phyloP scores from a whole-genome alignment of 2,113 vertebrate species.

The Poeciliopsis retropinna region DNA sequence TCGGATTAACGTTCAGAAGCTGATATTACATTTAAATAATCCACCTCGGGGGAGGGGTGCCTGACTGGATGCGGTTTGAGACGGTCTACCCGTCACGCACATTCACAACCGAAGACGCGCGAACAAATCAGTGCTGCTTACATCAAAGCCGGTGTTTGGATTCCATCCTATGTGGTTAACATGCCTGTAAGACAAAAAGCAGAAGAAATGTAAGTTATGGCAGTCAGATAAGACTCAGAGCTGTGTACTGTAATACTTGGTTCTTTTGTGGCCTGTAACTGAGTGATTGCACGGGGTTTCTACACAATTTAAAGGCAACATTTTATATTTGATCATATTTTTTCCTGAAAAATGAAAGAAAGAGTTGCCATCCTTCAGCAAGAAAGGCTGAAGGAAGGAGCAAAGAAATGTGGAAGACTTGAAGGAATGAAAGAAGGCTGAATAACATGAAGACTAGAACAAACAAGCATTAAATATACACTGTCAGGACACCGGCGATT shows the following conservation, averaged over 20 bases:
- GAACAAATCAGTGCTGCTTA: slow-evolving; percentile 77
- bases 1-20: slow-evolving; percentile 28
- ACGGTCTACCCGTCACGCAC: slow-evolving; percentile 11
- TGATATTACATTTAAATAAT: slow-evolving; percentile 25
- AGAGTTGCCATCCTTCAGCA: neutral
- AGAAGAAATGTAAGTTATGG: too few species aligned
- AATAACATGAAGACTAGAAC: too few species aligned
- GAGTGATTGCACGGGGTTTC: too few species aligned
- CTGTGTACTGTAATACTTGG: too few species aligned
- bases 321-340: too few species aligned
- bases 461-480: too few species aligned
- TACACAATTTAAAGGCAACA: too few species aligned
- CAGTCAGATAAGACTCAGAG: too few species aligned
- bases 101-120: neutral
- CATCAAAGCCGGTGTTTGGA: slow-evolving; percentile 99
- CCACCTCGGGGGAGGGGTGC: neutral
- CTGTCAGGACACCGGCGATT: too few species aligned
- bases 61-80: slow-evolving; percentile 17
- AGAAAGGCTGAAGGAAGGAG: neutral
- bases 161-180: slow-evolving; percentile 98
- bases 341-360: neutral
- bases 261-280: too few species aligned
- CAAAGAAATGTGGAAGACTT: too few species aligned
- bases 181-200: slow-evolving; percentile 79
- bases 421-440: too few species aligned